These are phyloP conservation scores for Poliocrania exsul DNA, from an alignment of 2,797 vertebrate species.

Conservation along the genomic window DNA sequence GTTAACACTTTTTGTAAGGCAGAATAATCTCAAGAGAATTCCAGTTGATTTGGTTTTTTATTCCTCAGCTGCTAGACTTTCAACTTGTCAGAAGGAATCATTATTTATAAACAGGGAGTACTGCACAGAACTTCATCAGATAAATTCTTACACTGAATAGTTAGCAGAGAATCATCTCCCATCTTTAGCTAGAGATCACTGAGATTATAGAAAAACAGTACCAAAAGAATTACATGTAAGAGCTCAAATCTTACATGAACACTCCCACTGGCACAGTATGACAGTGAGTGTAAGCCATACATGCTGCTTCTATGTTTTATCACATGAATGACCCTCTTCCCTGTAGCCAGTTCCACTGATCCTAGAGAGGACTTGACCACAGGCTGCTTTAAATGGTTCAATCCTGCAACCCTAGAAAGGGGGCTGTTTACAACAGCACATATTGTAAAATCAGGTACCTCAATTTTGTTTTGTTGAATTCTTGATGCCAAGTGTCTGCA, in stretches of 20 bases:
- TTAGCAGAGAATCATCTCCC: background rate
- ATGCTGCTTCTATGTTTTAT: background rate
- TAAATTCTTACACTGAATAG: background rate
- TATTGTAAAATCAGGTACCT: background rate
- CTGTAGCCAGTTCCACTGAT: background rate
- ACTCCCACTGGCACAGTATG: background rate
- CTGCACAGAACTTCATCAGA: background rate
- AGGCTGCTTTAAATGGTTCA: background rate
- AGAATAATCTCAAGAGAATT: conserved; percentile 11
- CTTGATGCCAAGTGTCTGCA: background rate
- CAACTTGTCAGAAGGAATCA: background rate
- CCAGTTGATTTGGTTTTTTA: background rate
- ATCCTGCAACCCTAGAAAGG: background rate
- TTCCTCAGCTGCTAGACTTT: background rate
- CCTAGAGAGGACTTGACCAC: background rate
- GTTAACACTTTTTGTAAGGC: background rate
- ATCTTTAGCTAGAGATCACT: background rate
- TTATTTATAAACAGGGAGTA: background rate
- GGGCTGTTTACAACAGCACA: background rate
- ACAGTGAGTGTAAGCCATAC: background rate
- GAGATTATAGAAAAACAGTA: background rate
- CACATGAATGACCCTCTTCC: background rate
- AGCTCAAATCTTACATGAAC: background rate
- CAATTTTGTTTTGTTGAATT: background rate
- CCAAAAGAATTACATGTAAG: background rate